Evolutionary conservation across 2,113 vertebrate genomes (phyloP).

Genomic region (Sakesphorus luctuosus): DNA sequence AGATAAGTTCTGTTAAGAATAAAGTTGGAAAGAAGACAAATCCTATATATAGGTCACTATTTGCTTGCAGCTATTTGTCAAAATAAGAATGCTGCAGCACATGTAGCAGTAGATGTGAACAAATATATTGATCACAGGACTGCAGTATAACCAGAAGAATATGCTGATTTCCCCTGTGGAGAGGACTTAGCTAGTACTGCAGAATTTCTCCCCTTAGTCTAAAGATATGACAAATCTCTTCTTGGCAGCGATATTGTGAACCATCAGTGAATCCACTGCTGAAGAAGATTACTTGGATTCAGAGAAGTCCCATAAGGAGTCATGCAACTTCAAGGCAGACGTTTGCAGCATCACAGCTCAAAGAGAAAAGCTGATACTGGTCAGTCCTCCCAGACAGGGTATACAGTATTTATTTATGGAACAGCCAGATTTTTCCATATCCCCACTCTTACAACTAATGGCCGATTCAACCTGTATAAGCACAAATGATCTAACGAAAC

Average conservation of each 20-base stretch:
- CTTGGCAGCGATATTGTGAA: conserved; percentile 39
- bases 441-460: neutral
- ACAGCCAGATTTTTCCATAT: neutral
- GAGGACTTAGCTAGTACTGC: conserved; percentile 12
- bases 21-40: conserved; percentile 5
- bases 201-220: conserved; percentile 30
- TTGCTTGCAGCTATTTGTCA: conserved; percentile 9
- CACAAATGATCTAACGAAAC: neutral
- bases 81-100: neutral
- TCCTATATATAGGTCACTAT: neutral
- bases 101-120: neutral
- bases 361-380: neutral
- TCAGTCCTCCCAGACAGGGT: neutral
- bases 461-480: neutral
- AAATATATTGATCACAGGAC: conserved; percentile 27
- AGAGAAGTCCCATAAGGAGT: conserved; percentile 32
- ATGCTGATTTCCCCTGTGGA: conserved; percentile 34
- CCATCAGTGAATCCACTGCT: conserved; percentile 35
- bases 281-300: conserved; percentile 43
- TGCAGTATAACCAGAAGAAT: conserved; percentile 12
- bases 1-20: neutral
- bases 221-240: conserved; percentile 28
- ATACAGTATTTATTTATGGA: conserved; percentile 23
- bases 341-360: neutral
- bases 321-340: neutral